Base-by-base conservation (phyloP, 1,140 invertebrate species). In the Leptestheria dahalacensis region DNA sequence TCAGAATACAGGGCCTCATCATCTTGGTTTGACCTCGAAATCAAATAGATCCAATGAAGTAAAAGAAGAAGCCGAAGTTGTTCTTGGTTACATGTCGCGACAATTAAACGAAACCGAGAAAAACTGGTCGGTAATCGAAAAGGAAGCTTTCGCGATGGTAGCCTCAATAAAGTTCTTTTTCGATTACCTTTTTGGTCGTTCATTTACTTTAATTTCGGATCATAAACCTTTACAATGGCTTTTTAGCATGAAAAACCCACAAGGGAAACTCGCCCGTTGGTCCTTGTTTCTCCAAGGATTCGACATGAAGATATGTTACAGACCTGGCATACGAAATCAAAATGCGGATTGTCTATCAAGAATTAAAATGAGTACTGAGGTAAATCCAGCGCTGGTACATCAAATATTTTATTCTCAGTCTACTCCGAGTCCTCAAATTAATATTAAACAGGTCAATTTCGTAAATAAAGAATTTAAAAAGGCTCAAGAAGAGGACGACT, bases 191-290 rank as follows among this genome's bases (percentile, higher is more conserved):
- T 65, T 65, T 26, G 58, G 64, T 3, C 41, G 58, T 2, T n/a
- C 59, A n/a, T 66, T 67, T 21, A 50, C 21, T 0, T 59, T 68
- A 0, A 49, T 47, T 24, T 64, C 59, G 1, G 64, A 70, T 24
- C 66, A 70, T 48, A 24, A 24, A 60, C 10, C 64, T 63, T 2
- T n/a, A 58, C 6, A 12, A 58, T 15, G 21, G n/a, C 12, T 20
- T 0, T 58, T 75, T 18, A 48, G 65, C 11, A 75, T 72, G 33
- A 70, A 67, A 63, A 70, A 74, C 15, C 48, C 73, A 18, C 55
- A 66, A 1, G 48, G 66, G 2, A 50, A 24, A 21, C 66, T 73
- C 2, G 67, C 71, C 2, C 61, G 57, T 15, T 62, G 57, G 61
- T 24, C 24, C 48, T 25, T 63, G 21, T 23, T 23, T 18, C 15